Percentiles rank a stretch among this genome's conserved stretches.
Evolutionary conservation across 2,797 vertebrate genomes (phyloP).

Genomic region (Lutjanus argentimaculatus): DNA sequence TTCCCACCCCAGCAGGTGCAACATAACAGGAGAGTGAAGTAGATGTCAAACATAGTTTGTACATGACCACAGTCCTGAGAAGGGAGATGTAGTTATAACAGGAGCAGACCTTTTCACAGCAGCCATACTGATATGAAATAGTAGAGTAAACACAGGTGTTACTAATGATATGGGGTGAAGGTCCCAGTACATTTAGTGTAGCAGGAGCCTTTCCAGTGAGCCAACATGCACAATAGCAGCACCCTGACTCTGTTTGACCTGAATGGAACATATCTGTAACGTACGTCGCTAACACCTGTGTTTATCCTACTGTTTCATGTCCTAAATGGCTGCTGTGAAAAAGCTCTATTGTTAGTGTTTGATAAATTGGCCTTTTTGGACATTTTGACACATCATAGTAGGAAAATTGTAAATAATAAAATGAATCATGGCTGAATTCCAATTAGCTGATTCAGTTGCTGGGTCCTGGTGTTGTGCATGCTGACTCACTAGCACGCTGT

Average conservation of each 20-base stretch:
- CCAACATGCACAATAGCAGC: no score
- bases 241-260: no score
- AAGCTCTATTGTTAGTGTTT: neutral
- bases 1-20: neutral
- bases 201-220: no score
- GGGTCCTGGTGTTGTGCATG: neutral
- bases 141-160: no score
- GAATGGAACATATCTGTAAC: no score
- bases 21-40: no score
- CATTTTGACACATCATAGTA: neutral
- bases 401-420: neutral
- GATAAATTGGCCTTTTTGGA: neutral
- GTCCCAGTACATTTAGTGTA: no score
- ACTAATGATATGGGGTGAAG: no score
- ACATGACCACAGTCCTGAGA: neutral
- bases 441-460: conserved; percentile 19
- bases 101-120: neutral
- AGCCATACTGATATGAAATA: no score
- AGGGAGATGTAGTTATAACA: neutral
- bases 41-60: neutral
- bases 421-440: neutral
- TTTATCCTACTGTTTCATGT: no score
- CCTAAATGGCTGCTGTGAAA: no score
- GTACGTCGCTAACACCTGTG: no score
- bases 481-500: conserved; percentile 4